Evolutionary conservation across 1,140 invertebrate species (phyloP), one percentile per base, ranked within the genome.

Genomic region (Drosophila erecta): DNA sequence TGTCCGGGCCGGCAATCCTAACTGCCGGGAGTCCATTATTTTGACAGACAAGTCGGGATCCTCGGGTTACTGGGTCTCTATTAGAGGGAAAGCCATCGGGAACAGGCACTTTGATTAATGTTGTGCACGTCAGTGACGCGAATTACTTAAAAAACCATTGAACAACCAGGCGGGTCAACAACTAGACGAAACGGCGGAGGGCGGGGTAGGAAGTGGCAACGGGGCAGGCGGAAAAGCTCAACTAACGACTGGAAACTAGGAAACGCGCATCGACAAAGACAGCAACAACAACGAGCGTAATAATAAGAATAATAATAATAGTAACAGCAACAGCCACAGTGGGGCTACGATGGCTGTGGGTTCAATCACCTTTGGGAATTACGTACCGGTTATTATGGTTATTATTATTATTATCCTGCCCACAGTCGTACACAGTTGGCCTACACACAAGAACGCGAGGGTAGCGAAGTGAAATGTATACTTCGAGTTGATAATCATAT

Each of bases 321-420:
- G 15, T 15, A 41, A 22, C 20, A 51, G 35, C 43, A 54, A 53
- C 43, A 43, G 8, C 30, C 30, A 30, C 24, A 5, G 24, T 4
- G 24, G n/a, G 72, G 62, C 51, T 56, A 55, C 74, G 64, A 57
- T 46, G 74, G 50, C 55, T 22, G 73, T 8, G 7, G 55, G 74
- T 76, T 76, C 74, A 76, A 76, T 76, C 62, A 76, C 74, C 74
- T 70, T 76, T 76, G 41, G 55, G 62, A 67, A 76, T 76, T 76
- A 67, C 64, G 56, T 76, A 76, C 74, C 73, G 51, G 38, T 76
- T 61, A 61, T 76, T 76, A 76, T 15, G 33, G 56, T 69, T 76
- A 76, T 76, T 76, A 69, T 76, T 51, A 72, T 69, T 71, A 71
- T 71, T 71, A 71, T 49, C 65, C 17, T 12, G 30, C 37, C 37